These are phyloP conservation scores for Harpalus rubripes DNA, from an alignment of 2,888 invertebrate species.

Conservation along the genomic window DNA sequence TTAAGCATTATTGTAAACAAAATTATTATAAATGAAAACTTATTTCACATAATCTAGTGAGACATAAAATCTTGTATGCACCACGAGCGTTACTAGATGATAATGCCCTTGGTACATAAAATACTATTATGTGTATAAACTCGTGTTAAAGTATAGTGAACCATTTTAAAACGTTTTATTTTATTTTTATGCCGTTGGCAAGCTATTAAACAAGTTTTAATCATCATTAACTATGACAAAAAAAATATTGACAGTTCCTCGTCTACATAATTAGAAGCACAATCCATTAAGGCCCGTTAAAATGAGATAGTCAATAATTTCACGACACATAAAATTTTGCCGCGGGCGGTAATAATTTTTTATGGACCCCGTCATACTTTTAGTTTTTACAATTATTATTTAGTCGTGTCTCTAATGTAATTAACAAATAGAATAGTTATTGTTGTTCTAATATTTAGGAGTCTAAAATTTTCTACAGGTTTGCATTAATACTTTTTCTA, in stretches of 20 bases:
- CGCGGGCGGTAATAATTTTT: not conserved
- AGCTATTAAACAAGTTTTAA: slow-evolving; percentile 52
- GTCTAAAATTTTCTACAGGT: no score
- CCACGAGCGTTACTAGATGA: no score
- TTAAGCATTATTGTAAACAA: no score
- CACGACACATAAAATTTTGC: slow-evolving; percentile 9
- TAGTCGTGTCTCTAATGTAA: no score
- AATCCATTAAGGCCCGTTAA: slow-evolving; percentile 53
- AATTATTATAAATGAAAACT: no score
- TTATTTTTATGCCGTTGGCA: slow-evolving; percentile 2
- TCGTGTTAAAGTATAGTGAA: not conserved
- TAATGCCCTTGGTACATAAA: no score
- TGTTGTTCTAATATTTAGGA: no score
- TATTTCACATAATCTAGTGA: no score
- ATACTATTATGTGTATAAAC: not conserved
- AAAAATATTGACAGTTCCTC: slow-evolving; percentile 60
- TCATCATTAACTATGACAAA: slow-evolving; percentile 57
- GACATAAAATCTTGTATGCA: no score
- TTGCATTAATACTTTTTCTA: no score
- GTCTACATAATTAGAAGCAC: slow-evolving; percentile 28
- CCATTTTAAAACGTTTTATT: not conserved
- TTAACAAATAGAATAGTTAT: no score
- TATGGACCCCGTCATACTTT: not conserved
- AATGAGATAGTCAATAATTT: slow-evolving; percentile 25
- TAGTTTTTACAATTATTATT: not conserved